phyloP scores from a whole-genome alignment of 35 echinoderm and acorn worm species.

The Ophiothrix spiculata region DNA sequence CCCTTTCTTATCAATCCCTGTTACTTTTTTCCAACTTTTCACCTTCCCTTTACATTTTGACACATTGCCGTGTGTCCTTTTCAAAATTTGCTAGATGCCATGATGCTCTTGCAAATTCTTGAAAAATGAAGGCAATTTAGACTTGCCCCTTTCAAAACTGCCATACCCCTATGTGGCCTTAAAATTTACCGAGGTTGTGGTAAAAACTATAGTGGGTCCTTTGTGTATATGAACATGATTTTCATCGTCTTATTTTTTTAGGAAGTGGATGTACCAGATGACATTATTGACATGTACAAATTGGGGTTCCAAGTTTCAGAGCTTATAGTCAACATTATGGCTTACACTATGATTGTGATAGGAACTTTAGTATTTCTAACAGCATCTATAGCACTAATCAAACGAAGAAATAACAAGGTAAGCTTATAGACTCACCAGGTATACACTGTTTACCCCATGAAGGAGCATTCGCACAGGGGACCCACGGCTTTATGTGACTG shows the following conservation, averaged over 20 bases:
- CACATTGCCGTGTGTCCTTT: no score
- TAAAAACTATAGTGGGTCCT: not conserved
- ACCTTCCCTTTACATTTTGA: not conserved
- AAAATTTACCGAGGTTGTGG: not conserved
- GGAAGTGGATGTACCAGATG: not conserved
- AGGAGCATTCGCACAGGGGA: no score
- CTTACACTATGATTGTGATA: not conserved
- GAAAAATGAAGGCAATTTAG: no score
- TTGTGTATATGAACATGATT: not conserved
- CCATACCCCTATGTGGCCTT: not conserved
- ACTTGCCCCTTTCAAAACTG: no score
- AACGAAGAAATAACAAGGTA: no score
- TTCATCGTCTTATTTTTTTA: not conserved
- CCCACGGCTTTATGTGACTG: no score
- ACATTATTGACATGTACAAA: not conserved
- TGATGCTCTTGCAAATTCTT: no score
- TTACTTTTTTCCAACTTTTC: not conserved
- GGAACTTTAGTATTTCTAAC: not conserved
- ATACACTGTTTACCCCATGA: no score
- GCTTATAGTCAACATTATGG: not conserved
- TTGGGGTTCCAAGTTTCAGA: not conserved
- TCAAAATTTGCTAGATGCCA: no score
- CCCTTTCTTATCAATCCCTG: not conserved
- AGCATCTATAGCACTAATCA: no score
- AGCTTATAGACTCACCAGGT: no score